phyloP scores from a whole-genome alignment of 2,797 vertebrate species.

The Xerus rutilus region DNA sequence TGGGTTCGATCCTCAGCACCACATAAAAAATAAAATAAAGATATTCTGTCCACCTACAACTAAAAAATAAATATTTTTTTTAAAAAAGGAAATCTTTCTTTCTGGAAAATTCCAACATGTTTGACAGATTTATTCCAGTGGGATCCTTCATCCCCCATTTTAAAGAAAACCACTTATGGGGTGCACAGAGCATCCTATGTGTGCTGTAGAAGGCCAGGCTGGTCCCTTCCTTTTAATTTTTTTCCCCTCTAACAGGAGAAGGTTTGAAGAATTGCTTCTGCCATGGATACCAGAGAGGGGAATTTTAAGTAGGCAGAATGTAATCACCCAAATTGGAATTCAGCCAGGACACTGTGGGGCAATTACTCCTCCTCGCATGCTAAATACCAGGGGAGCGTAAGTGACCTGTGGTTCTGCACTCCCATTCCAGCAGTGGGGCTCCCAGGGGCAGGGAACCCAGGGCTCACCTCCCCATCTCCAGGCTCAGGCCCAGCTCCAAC shows the following conservation, averaged over 20 bases:
- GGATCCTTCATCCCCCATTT: background rate
- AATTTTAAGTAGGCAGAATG: conserved; percentile 83
- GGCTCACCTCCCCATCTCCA: accelerated
- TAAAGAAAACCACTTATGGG: conserved; percentile 2
- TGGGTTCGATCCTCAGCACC: too few species aligned
- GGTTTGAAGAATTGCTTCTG: conserved; percentile 77
- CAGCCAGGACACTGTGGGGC: conserved; percentile 81
- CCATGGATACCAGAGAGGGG: conserved; percentile 76
- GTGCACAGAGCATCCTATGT: background rate
- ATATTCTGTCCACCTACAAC: too few species aligned
- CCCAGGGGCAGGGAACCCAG: background rate
- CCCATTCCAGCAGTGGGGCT: background rate
- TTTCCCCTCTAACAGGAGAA: conserved; percentile 46
- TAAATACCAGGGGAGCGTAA: conserved; percentile 72
- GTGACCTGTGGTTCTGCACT: conserved; percentile 29
- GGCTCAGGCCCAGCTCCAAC: background rate
- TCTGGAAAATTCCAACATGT: conserved; percentile 55
- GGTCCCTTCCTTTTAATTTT: background rate
- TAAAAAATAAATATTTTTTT: too few species aligned
- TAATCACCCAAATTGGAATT: conserved; percentile 81
- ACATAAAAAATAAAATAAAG: too few species aligned
- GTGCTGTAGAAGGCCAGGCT: background rate
- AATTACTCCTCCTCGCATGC: conserved; percentile 67
- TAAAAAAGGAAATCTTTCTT: background rate
- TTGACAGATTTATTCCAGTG: background rate